Conservation (phyloP, 2,797 vertebrate species). For the Anas acuta region DNA sequence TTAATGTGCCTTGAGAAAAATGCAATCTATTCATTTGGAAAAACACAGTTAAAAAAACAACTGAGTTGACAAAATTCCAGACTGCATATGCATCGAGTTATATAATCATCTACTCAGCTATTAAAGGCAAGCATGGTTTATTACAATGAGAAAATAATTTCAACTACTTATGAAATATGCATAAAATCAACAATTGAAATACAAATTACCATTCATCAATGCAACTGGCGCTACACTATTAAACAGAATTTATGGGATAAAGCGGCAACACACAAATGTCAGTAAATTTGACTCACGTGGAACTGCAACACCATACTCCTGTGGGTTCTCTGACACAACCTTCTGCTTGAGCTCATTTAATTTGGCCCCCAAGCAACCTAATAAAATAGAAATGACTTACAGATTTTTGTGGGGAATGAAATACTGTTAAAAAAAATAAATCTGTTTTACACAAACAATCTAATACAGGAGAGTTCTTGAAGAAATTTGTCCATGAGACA, state of each 20-base stretch:
- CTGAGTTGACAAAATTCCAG: background rate
- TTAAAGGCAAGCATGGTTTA: background rate
- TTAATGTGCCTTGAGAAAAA: background rate
- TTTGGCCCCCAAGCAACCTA: slow-evolving; percentile 90
- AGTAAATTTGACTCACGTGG: slow-evolving; percentile 85
- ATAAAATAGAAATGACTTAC: background rate
- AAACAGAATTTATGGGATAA: background rate
- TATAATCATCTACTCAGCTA: background rate
- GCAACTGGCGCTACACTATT: background rate
- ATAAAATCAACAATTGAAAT: background rate
- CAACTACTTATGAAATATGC: background rate
- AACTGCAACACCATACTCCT: slow-evolving; percentile 88
- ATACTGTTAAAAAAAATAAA: background rate
- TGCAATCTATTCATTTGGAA: background rate
- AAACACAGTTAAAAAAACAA: background rate
- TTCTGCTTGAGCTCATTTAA: slow-evolving; percentile 93
- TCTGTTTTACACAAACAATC: background rate
- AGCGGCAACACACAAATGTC: background rate
- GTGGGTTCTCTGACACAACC: slow-evolving; percentile 90
- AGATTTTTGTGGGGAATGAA: background rate
- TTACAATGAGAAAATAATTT: background rate
- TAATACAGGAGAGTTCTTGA: background rate
- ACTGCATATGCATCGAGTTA: background rate
- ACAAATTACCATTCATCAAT: background rate
- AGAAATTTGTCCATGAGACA: background rate